phyloP scores from a whole-genome alignment of 2,888 invertebrate species.

The Meliscaeva auricollis region DNA sequence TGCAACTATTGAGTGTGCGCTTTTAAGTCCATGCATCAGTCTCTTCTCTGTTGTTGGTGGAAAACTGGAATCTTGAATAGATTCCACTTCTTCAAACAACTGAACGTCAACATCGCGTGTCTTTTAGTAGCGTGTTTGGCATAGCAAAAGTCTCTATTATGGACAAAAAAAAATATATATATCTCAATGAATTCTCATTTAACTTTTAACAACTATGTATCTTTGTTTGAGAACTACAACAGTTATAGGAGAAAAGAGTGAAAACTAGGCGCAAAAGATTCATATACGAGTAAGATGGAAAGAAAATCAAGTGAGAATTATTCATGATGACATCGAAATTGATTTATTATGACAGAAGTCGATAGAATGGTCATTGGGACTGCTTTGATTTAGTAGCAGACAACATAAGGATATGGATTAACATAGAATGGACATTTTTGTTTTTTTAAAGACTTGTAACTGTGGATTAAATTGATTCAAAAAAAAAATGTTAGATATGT shows the following conservation, averaged over 20 bases:
- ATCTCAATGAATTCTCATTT: constrained; percentile 39
- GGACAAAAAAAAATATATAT: constrained; percentile 11
- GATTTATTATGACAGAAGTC: constrained; percentile 43
- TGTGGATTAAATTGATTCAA: too few relatives aligned
- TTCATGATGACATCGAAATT: constrained; percentile 51
- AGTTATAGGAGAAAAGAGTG: constrained; percentile 14
- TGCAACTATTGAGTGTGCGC: constrained; percentile 63
- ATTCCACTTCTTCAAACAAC: constrained; percentile 17
- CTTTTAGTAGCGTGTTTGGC: constrained; percentile 4
- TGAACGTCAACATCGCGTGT: constrained; percentile 11
- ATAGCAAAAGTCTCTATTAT: neutral
- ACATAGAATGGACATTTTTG: neutral
- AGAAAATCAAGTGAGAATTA: constrained; percentile 48
- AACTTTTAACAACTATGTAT: constrained; percentile 22
- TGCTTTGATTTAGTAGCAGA: neutral
- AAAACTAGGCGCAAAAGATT: constrained; percentile 14
- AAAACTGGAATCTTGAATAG: constrained; percentile 40
- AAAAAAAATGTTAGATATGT: too few relatives aligned
- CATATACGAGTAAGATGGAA: neutral
- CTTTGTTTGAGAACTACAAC: neutral
- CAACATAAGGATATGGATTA: constrained; percentile 5
- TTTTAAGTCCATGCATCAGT: neutral
- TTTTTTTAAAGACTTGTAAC: neutral
- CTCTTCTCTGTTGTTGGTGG: neutral
- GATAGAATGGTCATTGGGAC: constrained; percentile 41